Percentiles rank a stretch among this genome's conserved stretches.
phyloP scores from a whole-genome alignment of 2,113 vertebrate species.

The Verasper variegatus region DNA sequence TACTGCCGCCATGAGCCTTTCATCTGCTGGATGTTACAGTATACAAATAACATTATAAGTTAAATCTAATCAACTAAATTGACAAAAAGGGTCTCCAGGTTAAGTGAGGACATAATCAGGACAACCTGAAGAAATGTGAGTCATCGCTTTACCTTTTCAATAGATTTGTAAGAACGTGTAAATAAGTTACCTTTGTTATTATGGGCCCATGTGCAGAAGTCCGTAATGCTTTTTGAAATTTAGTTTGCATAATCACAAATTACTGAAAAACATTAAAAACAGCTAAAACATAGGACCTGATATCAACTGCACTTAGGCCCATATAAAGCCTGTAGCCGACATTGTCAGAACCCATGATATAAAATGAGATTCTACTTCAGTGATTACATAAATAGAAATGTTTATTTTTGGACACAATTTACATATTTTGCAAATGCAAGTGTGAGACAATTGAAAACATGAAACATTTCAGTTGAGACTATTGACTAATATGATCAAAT shows the following conservation, averaged over 20 bases:
- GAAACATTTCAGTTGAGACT: conserved; percentile 1
- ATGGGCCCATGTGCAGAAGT: not conserved
- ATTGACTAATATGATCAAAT: conserved; percentile 20
- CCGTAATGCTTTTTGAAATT: not conserved
- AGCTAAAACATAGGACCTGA: too few relatives aligned
- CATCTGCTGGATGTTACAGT: too few relatives aligned
- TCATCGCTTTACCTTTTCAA: not conserved
- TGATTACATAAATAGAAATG: conserved; percentile 62
- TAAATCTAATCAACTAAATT: too few relatives aligned
- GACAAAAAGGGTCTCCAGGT: too few relatives aligned
- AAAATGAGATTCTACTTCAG: not conserved
- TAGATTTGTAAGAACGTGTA: too few relatives aligned
- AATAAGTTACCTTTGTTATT: not conserved
- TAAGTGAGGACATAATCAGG: not conserved
- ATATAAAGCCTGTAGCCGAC: not conserved
- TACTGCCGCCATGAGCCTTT: too few relatives aligned
- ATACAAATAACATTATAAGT: too few relatives aligned
- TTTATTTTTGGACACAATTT: conserved; percentile 68
- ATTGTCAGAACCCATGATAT: not conserved
- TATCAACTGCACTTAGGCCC: not conserved
- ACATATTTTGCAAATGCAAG: conserved; percentile 55
- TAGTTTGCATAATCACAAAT: not conserved
- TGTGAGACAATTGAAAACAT: conserved; percentile 43
- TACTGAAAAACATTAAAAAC: not conserved
- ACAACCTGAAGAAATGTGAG: not conserved